Evolutionary conservation across 1,140 invertebrate species (phyloP), one percentile per base, ranked within the genome.

Genomic region (Diachasma alloeum): DNA sequence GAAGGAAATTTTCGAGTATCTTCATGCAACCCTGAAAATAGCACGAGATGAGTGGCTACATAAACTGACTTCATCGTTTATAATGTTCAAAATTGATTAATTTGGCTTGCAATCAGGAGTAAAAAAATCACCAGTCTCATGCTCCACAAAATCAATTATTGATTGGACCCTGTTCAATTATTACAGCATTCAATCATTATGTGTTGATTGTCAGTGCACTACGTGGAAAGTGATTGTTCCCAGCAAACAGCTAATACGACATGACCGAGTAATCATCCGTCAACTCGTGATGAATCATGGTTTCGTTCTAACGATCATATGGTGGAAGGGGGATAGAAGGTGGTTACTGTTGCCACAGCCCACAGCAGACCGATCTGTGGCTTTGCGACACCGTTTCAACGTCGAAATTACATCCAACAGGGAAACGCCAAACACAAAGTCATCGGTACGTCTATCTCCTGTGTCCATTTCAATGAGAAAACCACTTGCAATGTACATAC

Each of bases 211-310:
- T 26, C 22, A 63, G 59, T 63, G 22, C 9, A 63, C 4, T 63
- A 26, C 24, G 59, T 26, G 22, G 24, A 63, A 63, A 63, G 59
- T 63, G 59, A 63, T 63, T 63, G 59, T 31, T 4, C 59, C 59
- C 24, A 26, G 59, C 24, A 63, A 63, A 63, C 59, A 26, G 59
- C 59, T 63, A 63, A 63, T 63, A 63, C 22, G 24, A 63, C 59
- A 63, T 63, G 24, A 63, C 59, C 19, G 59, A 63, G 59, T 63
- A 63, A 63, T 63, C 59, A 63, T 63, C 24, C 13, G 19, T 19
- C 24, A 31, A 31, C 59, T 63, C 59, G 59, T 63, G 59, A 63
- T 63, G 59, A 63, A 63, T 63, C 59, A 63, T 63, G 59, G 59
- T 63, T 63, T 63, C 59, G 26, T 63, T 63, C 59, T 63, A 63